These are phyloP conservation scores for Eclectus roratus DNA, from an alignment of 2,113 vertebrate species.

Conservation along the genomic window DNA sequence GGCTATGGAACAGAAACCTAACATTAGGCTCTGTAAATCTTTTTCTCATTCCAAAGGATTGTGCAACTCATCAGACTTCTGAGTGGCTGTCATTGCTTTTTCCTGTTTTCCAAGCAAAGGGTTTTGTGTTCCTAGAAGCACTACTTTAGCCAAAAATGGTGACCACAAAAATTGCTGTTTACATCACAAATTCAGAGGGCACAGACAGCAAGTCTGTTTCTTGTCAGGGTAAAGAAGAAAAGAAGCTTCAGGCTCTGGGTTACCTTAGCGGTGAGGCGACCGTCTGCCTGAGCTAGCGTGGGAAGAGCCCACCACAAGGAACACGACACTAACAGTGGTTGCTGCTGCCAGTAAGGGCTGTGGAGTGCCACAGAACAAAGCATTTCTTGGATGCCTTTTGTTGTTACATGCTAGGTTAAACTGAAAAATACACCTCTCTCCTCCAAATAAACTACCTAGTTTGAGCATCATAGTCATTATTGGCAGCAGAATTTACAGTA, in stretches of 20 bases:
- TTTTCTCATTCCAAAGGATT: neutral
- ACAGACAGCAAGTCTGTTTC: slow-evolving; percentile 45
- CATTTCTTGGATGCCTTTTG: neutral
- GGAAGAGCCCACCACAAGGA: slow-evolving; percentile 32
- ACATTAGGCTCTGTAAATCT: neutral
- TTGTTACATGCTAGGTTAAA: neutral
- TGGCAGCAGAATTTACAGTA: neutral
- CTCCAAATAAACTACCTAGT: neutral
- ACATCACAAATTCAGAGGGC: slow-evolving; percentile 34
- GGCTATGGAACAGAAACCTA: neutral
- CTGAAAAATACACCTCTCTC: neutral
- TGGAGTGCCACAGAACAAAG: neutral
- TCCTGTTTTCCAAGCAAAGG: slow-evolving; percentile 48
- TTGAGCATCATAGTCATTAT: neutral
- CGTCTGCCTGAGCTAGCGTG: neutral
- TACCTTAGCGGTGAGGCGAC: neutral
- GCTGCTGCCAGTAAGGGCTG: slow-evolving; percentile 43
- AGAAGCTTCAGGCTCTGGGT: neutral
- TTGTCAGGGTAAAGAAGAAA: neutral
- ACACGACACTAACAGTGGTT: neutral
- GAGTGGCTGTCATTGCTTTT: neutral
- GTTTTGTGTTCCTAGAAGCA: slow-evolving; percentile 41
- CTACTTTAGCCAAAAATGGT: slow-evolving; percentile 62
- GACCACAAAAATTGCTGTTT: slow-evolving; percentile 62
- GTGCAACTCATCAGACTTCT: neutral